A percentile compares a stretch with the other conserved stretches of the same genome.
Conservation (phyloP, 2,113 vertebrate species). For the Promerops cafer region DNA sequence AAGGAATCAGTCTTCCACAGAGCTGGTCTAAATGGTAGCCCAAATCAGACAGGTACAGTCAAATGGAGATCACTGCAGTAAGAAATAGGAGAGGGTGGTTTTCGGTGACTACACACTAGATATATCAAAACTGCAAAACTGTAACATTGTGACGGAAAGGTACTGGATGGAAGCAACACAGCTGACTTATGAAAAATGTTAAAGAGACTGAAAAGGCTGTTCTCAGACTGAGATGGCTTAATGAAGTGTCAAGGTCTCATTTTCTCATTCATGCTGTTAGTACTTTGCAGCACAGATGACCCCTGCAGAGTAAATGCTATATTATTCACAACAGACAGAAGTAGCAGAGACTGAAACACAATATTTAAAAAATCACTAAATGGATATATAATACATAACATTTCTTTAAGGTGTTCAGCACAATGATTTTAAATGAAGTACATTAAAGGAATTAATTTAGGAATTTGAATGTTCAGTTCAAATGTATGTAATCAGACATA, state of each 20-base stretch:
- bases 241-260: background rate
- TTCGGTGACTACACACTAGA: rapidly evolving
- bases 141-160: background rate
- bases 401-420: background rate
- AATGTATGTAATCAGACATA: background rate
- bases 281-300: background rate
- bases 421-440: background rate
- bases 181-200: background rate
- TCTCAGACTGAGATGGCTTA: background rate
- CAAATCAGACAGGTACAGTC: background rate
- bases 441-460: background rate
- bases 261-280: background rate
- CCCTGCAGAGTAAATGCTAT: background rate
- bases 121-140: background rate
- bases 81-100: background rate
- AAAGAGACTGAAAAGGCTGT: background rate
- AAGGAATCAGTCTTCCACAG: background rate
- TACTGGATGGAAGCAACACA: background rate
- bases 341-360: background rate
- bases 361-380: background rate
- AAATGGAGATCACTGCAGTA: background rate
- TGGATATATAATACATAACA: background rate
- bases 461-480: background rate
- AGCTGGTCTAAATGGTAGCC: background rate
- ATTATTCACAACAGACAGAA: background rate